Evolutionary conservation across 2,797 vertebrate genomes (phyloP).

Genomic region (Acanthopagrus latus): DNA sequence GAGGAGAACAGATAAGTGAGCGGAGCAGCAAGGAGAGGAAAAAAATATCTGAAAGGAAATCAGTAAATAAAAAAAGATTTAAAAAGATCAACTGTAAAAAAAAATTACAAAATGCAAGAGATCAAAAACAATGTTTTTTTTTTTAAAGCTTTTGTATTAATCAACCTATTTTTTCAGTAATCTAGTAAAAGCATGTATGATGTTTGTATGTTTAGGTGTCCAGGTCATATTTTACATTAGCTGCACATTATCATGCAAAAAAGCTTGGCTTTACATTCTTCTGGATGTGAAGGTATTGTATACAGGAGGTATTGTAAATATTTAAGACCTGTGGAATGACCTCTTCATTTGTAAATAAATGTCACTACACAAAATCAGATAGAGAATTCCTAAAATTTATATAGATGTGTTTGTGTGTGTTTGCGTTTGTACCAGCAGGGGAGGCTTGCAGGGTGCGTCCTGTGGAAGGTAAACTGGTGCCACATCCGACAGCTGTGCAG

Average conservation of each 20-base stretch:
- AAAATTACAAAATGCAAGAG: background rate
- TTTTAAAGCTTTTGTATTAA: background rate
- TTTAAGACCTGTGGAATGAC: background rate
- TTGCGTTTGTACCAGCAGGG: slow-evolving; percentile 87
- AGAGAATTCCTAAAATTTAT: background rate
- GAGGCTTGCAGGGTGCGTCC: slow-evolving; percentile 91
- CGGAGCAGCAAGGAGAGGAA: background rate
- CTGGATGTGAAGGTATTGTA: no score
- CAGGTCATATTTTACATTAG: background rate
- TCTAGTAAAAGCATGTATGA: background rate
- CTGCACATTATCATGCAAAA: background rate
- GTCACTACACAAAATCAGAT: background rate
- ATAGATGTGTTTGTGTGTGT: slow-evolving; percentile 2
- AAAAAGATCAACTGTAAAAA: background rate
- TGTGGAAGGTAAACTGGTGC: slow-evolving; percentile 87
- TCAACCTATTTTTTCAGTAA: background rate
- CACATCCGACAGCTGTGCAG: slow-evolving; percentile 91
- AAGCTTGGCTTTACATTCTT: background rate
- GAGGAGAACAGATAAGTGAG: slow-evolving; percentile 11
- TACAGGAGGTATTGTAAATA: background rate
- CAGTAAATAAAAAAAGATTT: background rate
- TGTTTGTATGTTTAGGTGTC: background rate
- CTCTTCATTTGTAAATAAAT: background rate
- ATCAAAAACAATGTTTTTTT: background rate
- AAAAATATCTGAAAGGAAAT: background rate